Evolutionary conservation across 2,797 vertebrate species (phyloP).

Genomic region (Taenioides sp.): DNA sequence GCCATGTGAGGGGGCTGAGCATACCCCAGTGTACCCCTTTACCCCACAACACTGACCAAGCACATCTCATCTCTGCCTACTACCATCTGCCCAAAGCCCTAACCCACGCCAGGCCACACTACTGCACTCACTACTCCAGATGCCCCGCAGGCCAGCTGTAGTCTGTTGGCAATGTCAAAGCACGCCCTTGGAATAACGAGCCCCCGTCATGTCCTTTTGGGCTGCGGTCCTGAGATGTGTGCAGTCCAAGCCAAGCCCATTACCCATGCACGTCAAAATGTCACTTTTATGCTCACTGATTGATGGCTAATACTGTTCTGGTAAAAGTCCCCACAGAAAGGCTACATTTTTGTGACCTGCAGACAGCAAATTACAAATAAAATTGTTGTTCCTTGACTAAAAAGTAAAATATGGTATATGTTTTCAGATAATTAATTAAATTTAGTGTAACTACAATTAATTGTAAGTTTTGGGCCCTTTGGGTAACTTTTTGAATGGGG

Average conservation of each 20-base stretch:
- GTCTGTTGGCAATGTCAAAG: conserved; percentile 64
- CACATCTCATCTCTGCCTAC: conserved; percentile 43
- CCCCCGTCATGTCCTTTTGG: conserved; percentile 39
- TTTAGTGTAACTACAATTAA: neutral
- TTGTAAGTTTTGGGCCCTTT: neutral
- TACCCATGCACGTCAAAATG: conserved; percentile 73
- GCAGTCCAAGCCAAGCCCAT: conserved; percentile 61
- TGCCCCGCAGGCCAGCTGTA: conserved; percentile 66
- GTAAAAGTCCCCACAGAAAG: neutral
- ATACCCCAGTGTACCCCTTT: conserved; percentile 43
- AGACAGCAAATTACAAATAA: neutral
- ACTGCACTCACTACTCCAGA: conserved; percentile 47
- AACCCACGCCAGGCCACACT: conserved; percentile 48
- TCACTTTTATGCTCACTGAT: conserved; percentile 49
- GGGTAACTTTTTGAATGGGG: too few relatives aligned
- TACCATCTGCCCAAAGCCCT: conserved; percentile 69
- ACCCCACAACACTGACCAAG: conserved; percentile 55
- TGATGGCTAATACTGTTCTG: conserved; percentile 49
- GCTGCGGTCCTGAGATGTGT: conserved; percentile 55
- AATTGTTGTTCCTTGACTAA: neutral
- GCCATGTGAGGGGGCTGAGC: conserved; percentile 44
- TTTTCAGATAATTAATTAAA: neutral
- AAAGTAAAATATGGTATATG: neutral
- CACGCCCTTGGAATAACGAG: conserved; percentile 61
- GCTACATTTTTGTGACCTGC: neutral